Evolutionary conservation across 2,888 invertebrate species (phyloP).

Genomic region (Lithosia quadra): DNA sequence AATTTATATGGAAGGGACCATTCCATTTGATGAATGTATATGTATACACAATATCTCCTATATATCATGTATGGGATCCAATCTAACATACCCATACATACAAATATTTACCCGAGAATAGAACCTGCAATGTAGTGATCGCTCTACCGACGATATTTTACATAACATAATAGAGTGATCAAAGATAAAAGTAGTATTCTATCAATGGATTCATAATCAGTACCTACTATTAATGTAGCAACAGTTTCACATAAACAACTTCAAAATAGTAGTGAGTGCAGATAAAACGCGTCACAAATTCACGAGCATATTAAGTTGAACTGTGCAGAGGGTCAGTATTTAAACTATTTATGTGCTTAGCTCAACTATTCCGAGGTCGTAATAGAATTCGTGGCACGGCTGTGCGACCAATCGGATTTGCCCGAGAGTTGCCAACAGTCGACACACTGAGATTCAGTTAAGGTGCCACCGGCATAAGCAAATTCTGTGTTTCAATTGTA

Average conservation of each 20-base stretch:
- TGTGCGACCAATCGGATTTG: conserved; percentile 58
- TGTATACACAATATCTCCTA: too few relatives aligned
- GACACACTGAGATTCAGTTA: conserved; percentile 55
- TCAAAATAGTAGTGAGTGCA: not conserved
- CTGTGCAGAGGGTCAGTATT: conserved; percentile 39
- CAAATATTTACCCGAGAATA: too few relatives aligned
- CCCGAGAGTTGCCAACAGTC: conserved; percentile 41
- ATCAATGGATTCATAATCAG: not conserved
- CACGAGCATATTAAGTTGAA: conserved; percentile 32
- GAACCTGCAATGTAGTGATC: too few relatives aligned
- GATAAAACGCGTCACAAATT: conserved; percentile 9
- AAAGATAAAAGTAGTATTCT: not conserved
- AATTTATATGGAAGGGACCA: not conserved
- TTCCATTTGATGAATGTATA: not conserved
- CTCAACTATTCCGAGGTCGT: conserved; percentile 47
- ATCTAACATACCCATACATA: too few relatives aligned
- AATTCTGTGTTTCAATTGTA: conserved; percentile 19
- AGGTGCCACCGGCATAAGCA: conserved; percentile 25
- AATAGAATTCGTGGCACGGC: conserved; percentile 46
- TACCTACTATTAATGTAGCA: not conserved
- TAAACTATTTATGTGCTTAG: conserved; percentile 51
- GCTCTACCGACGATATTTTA: too few relatives aligned
- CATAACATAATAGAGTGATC: not conserved
- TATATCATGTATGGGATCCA: too few relatives aligned
- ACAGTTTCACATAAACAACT: not conserved